These are phyloP conservation scores for Cephus nigrinus DNA, from an alignment of 2,888 invertebrate species.

Conservation along the genomic window DNA sequence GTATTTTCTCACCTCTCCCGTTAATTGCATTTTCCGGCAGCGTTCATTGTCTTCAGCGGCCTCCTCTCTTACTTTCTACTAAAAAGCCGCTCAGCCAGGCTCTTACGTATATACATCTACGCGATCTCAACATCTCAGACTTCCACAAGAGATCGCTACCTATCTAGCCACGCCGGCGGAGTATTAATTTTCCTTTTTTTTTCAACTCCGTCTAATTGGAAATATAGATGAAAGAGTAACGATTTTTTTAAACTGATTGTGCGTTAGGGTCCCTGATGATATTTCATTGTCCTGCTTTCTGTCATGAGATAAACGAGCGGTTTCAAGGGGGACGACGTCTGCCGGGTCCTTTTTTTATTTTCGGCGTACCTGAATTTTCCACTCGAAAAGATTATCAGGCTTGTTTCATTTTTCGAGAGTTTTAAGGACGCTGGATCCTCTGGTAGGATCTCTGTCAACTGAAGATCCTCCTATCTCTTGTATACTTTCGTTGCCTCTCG, in stretches of 20 bases:
- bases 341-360: neutral
- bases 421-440: neutral
- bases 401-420: neutral
- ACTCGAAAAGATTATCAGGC: neutral
- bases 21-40: conserved; percentile 5
- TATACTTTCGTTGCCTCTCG: neutral
- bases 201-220: neutral
- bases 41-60: conserved; percentile 9
- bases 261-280: neutral
- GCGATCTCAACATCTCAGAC: neutral
- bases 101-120: neutral
- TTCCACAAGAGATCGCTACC: neutral
- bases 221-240: neutral
- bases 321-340: neutral
- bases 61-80: conserved; percentile 10
- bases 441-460: neutral
- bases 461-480: neutral
- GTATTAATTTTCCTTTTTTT: neutral
- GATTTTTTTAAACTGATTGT: neutral
- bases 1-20: conserved; percentile 9
- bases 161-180: neutral
- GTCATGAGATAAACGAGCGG: neutral
- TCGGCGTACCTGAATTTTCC: neutral
- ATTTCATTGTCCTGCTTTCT: neutral
- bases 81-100: conserved; percentile 11